Conservation (phyloP, 2,888 invertebrate species). For the Thymelicus acteon region DNA sequence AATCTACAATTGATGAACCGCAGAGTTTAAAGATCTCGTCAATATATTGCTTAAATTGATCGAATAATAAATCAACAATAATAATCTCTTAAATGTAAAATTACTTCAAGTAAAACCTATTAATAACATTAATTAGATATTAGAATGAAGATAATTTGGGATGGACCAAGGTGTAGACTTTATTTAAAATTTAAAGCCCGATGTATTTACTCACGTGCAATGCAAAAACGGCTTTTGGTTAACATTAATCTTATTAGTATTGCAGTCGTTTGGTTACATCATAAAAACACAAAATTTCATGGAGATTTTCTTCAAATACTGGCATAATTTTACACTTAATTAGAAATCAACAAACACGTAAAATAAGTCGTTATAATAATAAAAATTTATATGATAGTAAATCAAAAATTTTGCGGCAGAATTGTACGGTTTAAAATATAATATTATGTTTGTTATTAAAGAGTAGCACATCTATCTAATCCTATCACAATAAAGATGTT, state of each 20-base stretch:
- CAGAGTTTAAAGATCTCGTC: conserved; percentile 14
- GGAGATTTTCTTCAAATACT: too few relatives aligned
- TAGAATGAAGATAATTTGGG: conserved; percentile 28
- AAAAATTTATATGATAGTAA: too few relatives aligned
- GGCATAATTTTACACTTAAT: too few relatives aligned
- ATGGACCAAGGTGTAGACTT: conserved; percentile 12
- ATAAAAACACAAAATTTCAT: too few relatives aligned
- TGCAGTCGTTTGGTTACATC: too few relatives aligned
- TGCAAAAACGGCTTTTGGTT: neutral
- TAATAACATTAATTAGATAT: conserved; percentile 25
- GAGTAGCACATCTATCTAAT: too few relatives aligned
- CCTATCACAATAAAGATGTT: conserved; percentile 8
- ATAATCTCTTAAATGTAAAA: neutral
- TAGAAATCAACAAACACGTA: too few relatives aligned
- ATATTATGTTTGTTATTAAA: too few relatives aligned
- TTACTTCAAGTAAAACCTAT: conserved; percentile 21
- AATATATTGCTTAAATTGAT: conserved; percentile 20
- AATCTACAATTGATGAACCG: conserved; percentile 28
- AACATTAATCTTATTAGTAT: neutral
- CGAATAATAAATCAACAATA: conserved; percentile 24
- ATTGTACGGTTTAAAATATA: too few relatives aligned
- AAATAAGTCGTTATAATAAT: too few relatives aligned
- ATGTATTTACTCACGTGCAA: neutral
- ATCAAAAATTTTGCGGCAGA: too few relatives aligned
- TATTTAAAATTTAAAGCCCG: conserved; percentile 10